Base-by-base conservation (phyloP, 2,888 invertebrate species). In the Ophion obscuratus region DNA sequence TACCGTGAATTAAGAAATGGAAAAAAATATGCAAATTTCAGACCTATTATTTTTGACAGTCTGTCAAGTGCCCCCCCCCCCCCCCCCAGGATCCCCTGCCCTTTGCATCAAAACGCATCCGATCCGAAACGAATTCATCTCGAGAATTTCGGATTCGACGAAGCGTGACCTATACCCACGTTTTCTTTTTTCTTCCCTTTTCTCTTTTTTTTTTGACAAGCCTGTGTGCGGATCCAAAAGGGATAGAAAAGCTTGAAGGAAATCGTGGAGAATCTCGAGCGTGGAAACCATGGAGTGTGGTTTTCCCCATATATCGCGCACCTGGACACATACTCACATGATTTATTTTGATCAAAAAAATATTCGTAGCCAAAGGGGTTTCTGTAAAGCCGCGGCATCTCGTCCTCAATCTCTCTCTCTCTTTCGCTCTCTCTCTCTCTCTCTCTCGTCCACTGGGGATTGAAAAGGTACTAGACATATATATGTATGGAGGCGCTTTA, bases 301-400 rank as follows among this genome's bases (percentile, higher is more conserved):
- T 74, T 71, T 85, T 68, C 31, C 70, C 66, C 82, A 7, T 75
- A 6, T 31, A 17, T 91, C 89, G 87, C 88, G 87, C 90, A 90
- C 89, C 90, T 90, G 91, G 89, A 85, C 80, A 70, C 88, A 91
- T 92, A 91, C 88, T 90, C 91, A 89, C 90, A 91, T 92, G 93
- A 94, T 93, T 94, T 93, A 93, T 93, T 93, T 93, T 91, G 93
- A 94, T 93, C 90, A 91, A 92, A 92, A 91, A 93, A 92, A 62
- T n/a, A 83, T 90, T 91, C 89, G 91, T 89, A 40, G 86, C 82
- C 90, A 93, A 93, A 93, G 92, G 93, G 93, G 91, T 93, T 92
- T 92, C 89, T 84, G 80, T 87, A 87, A 87, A 82, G 86, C 44
- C 44, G 44, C 76, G 76, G 70, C 66, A 36, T 77, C 67, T 68